phyloP scores from a whole-genome alignment of 1,140 invertebrate species.

The Drosophila arizonae region DNA sequence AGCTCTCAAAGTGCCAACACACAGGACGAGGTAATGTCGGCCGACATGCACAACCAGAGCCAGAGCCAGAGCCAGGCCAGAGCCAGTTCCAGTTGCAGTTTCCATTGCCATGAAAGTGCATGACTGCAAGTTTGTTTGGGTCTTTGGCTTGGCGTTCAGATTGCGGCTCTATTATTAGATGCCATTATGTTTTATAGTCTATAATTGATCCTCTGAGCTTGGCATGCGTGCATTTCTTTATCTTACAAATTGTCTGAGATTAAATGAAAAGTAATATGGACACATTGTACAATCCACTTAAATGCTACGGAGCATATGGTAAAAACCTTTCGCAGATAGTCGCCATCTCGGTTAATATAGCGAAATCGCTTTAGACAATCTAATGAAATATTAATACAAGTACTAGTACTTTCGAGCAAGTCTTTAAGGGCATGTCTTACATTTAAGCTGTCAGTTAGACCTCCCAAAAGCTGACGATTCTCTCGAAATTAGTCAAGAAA shows the following conservation, averaged over 20 bases:
- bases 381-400: not conserved
- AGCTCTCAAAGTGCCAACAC: constrained; percentile 21
- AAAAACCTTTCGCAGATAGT: constrained; percentile 4
- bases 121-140: constrained; percentile 22
- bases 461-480: not conserved
- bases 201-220: constrained; percentile 81
- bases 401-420: not conserved
- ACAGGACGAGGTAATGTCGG: constrained; percentile 62
- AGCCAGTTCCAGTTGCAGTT: constrained; percentile 19
- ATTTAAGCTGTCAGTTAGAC: not conserved
- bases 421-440: not conserved
- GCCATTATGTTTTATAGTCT: constrained; percentile 82
- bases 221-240: constrained; percentile 74
- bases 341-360: constrained; percentile 20
- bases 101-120: constrained; percentile 18
- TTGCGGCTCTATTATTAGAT: constrained; percentile 80
- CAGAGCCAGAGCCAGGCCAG: constrained; percentile 9
- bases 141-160: constrained; percentile 57
- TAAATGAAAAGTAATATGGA: constrained; percentile 77
- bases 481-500: not conserved
- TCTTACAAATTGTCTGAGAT: constrained; percentile 76
- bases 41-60: constrained; percentile 65
- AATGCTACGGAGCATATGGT: constrained; percentile 16
- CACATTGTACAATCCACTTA: constrained; percentile 39
- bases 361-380: not conserved